These are phyloP conservation scores for Muntiacus reevesi DNA, from an alignment of 2,113 vertebrate genomes.

Conservation along the genomic window DNA sequence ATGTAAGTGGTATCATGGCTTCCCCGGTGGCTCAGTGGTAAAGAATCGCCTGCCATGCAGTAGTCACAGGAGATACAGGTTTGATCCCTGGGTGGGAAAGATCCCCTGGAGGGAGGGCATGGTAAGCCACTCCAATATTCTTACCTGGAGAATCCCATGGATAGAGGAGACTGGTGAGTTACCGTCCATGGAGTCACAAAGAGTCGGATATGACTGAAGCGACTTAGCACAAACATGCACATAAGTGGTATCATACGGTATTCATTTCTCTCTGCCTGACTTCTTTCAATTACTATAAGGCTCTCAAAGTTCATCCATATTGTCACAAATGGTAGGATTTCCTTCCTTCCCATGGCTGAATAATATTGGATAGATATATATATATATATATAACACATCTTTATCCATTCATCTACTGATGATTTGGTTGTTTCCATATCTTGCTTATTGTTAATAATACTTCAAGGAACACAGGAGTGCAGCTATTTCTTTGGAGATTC, in stretches of 20 bases:
- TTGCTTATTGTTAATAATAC: not conserved
- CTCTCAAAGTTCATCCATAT: not conserved
- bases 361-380: not conserved
- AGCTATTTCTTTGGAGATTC: not conserved
- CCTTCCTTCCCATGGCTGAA: not conserved
- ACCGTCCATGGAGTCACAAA: not conserved
- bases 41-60: not conserved
- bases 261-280: not conserved
- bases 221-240: not conserved
- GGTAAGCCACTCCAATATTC: not conserved
- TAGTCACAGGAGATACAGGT: not conserved
- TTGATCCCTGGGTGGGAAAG: not conserved
- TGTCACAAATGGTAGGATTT: not conserved
- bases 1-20: not conserved
- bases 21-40: not conserved
- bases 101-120: not conserved
- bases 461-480: not conserved
- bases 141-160: not conserved
- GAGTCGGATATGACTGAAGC: not conserved
- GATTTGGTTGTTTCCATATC: not conserved
- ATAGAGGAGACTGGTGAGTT: not conserved
- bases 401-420: not conserved
- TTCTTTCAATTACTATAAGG: not conserved
- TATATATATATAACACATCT: not conserved
- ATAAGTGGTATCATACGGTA: not conserved